Evolutionary conservation across 35 echinoderm and acorn worm species (phyloP), one percentile per base, ranked within the genome.

Genomic region (Heliocidaris tuberculata): DNA sequence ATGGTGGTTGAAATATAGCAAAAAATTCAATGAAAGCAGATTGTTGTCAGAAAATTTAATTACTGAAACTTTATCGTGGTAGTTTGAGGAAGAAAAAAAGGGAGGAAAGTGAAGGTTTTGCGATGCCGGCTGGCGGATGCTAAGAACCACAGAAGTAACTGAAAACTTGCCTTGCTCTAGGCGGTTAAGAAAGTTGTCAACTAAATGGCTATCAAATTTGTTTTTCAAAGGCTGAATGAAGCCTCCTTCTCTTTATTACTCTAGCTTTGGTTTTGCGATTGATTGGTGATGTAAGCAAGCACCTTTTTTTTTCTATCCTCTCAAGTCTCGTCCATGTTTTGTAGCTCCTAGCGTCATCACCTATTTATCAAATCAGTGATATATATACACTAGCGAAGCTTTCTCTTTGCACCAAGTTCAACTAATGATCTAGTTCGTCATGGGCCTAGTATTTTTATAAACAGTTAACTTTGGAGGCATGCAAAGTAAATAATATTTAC

Each of bases 11-110:
- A 78, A 19, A 78, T 78, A 78, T 78, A 78, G 27, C 65, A 89
- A 48, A 89, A 88, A 89, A 89, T 89, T 89, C 87, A 93, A 93
- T 93, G 91, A 93, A 93, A 93, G 91, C 48, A 93, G 91, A 93
- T 93, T 93, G 91, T 93, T 93, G 50, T 59, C 47, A 93, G 48
- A 52, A 49, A 93, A 93, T 93, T 93, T 49, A 93, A 93, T 93
- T 93, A 93, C 50, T 93, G 91, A 93, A 93, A 93, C 91, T 93
- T 93, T 93, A 93, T 93, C 91, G 50, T 93, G 91, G 91, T 93
- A 93, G 91, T 93, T 93, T 48, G 87, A 27, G 19, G 87, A 48
- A 31, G 91, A 48, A 93, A 93, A 93, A 93, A 59, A 93, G 48
- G 47, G 91, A 59, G 29, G n/a, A 52, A 31, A 59, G 48, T 52